These are phyloP conservation scores for Xylota segnis DNA, from an alignment of 2,888 invertebrate species.

Conservation along the genomic window DNA sequence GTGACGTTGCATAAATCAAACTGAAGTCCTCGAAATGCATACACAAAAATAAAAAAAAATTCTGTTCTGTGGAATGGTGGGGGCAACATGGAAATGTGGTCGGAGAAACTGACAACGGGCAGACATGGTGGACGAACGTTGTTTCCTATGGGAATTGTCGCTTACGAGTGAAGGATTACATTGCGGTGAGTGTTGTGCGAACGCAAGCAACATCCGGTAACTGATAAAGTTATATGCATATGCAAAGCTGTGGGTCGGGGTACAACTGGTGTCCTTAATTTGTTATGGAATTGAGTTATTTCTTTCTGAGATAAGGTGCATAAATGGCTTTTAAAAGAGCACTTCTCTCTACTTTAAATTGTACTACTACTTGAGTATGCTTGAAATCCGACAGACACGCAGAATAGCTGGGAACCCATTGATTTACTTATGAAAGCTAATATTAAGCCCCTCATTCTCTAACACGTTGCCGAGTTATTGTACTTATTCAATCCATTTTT, in stretches of 20 bases:
- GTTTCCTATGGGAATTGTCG: slow-evolving; percentile 20
- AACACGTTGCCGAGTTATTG: no score
- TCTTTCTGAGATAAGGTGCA: background rate
- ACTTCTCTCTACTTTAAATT: background rate
- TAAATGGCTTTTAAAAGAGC: background rate
- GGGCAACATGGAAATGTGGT: slow-evolving; percentile 69
- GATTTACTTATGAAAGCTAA: no score
- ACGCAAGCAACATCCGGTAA: slow-evolving; percentile 26
- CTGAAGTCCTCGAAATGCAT: slow-evolving; percentile 67
- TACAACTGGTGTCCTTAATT: slow-evolving; percentile 13
- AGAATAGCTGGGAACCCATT: no score
- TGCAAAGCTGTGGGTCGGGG: no score
- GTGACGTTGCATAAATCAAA: slow-evolving; percentile 76
- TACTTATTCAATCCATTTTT: no score
- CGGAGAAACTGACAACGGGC: slow-evolving; percentile 67
- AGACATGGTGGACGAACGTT: slow-evolving; percentile 61
- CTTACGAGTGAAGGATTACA: slow-evolving; percentile 37
- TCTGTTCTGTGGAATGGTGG: slow-evolving; percentile 13
- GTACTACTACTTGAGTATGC: no score
- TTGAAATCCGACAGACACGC: no score
- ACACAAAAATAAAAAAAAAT: slow-evolving; percentile 9
- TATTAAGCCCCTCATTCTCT: no score
- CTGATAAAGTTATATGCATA: background rate
- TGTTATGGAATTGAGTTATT: slow-evolving; percentile 40
- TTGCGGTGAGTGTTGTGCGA: slow-evolving; percentile 27